Conservation (phyloP, 1,140 invertebrate species). For the Drosophila pruinosa region DNA sequence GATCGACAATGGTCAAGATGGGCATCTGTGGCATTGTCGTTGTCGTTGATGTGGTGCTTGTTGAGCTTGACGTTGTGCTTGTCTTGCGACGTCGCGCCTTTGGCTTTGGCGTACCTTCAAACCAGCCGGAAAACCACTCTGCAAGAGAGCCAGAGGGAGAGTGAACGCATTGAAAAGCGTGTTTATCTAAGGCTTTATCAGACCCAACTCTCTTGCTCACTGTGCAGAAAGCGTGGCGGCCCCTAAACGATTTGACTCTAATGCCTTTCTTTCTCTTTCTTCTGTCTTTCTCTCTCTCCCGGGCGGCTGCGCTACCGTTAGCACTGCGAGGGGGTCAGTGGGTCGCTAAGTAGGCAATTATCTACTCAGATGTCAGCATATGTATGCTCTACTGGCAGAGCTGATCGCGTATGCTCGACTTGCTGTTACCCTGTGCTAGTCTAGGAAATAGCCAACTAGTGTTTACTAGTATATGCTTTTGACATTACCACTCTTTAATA, state of each 20-base stretch:
- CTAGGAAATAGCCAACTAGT: no score
- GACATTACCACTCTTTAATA: no score
- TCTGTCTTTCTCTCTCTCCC: not conserved
- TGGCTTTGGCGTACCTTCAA: conserved; percentile 60
- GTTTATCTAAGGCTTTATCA: not conserved
- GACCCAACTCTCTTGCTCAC: not conserved
- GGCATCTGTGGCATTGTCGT: conserved; percentile 64
- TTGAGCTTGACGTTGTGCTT: conserved; percentile 68
- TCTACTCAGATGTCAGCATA: not conserved
- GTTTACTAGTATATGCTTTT: no score
- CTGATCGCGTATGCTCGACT: not conserved
- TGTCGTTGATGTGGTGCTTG: conserved; percentile 55
- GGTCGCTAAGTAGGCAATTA: conserved; percentile 15
- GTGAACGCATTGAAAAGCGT: not conserved
- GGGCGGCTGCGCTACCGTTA: not conserved
- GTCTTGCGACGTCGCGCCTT: conserved; percentile 63
- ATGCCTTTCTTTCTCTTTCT: not conserved
- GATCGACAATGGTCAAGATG: conserved; percentile 77
- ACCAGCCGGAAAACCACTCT: conserved; percentile 81
- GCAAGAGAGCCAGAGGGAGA: not conserved
- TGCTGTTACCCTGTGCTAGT: not conserved
- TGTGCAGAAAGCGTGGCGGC: conserved; percentile 42
- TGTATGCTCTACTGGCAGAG: not conserved
- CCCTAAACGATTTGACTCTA: not conserved
- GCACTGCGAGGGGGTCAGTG: conserved; percentile 10